Evolutionary conservation across 2,888 invertebrate genomes (phyloP).

Genomic region (Eupsilia transversa): DNA sequence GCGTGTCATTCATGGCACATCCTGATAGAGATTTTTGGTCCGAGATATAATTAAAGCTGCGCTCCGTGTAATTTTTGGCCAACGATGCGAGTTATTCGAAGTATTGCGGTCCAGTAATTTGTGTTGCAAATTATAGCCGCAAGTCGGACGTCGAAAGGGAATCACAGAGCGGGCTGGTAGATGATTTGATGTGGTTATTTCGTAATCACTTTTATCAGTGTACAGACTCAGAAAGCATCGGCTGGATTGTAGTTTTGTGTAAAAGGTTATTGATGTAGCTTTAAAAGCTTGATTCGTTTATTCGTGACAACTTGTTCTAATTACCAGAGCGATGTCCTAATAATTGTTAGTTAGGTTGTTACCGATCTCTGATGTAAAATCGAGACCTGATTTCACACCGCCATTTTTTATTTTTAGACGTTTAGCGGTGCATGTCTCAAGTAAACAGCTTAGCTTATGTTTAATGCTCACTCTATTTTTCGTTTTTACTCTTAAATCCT

Average conservation of each 20-base stretch:
- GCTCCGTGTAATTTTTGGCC: slow-evolving; percentile 60
- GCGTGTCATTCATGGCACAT: slow-evolving; percentile 75
- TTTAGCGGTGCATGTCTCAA: neutral
- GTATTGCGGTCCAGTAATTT: slow-evolving; percentile 59
- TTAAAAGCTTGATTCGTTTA: neutral
- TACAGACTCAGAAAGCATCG: slow-evolving; percentile 41
- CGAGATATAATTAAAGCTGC: slow-evolving; percentile 64
- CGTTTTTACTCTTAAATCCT: neutral
- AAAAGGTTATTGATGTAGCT: neutral
- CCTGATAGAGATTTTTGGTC: slow-evolving; percentile 73
- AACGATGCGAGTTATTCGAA: slow-evolving; percentile 61
- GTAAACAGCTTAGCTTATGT: neutral
- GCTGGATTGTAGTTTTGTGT: slow-evolving; percentile 9
- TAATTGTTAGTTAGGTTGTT: neutral
- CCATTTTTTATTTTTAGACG: neutral
- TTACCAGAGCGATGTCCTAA: neutral
- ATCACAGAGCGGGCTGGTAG: slow-evolving; percentile 51
- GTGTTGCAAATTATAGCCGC: slow-evolving; percentile 55
- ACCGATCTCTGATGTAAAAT: neutral
- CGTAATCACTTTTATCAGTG: slow-evolving; percentile 50
- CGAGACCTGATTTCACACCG: neutral
- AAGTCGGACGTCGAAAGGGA: slow-evolving; percentile 42
- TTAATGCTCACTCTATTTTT: neutral
- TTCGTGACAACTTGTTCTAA: neutral
- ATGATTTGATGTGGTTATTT: slow-evolving; percentile 55